These are phyloP conservation scores for Hypomesus transpacificus DNA, from an alignment of 2,113 vertebrate species.

Conservation along the genomic window DNA sequence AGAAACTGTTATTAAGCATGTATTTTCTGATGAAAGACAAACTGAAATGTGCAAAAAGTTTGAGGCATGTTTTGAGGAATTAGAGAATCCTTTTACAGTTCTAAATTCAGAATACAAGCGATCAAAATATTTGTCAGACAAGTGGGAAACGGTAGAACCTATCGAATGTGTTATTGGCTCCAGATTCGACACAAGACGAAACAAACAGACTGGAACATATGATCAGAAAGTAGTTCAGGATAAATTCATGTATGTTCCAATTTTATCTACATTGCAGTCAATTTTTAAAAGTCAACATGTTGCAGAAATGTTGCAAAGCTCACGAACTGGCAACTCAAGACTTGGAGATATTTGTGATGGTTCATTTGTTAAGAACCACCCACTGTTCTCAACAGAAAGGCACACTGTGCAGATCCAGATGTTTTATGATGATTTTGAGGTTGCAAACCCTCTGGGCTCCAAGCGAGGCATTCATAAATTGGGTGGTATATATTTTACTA, in stretches of 20 bases:
- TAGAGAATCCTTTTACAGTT: conserved; percentile 9
- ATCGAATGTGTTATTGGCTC: conserved; percentile 21
- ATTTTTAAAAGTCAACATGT: background rate
- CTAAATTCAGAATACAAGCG: conserved; percentile 21
- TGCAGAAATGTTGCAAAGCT: background rate
- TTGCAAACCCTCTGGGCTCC: background rate
- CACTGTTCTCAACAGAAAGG: conserved; percentile 8
- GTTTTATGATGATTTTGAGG: too few relatives aligned
- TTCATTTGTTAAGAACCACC: conserved; percentile 2
- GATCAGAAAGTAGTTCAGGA: conserved; percentile 18
- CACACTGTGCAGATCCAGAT: background rate
- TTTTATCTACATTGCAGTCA: conserved; percentile 1
- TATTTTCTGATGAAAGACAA: conserved; percentile 10
- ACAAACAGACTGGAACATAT: conserved; percentile 19
- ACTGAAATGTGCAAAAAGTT: conserved; percentile 10
- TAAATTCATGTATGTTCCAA: conserved; percentile 7
- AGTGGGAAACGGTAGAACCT: conserved; percentile 29
- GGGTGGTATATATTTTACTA: conserved; percentile 8
- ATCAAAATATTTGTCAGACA: conserved; percentile 18
- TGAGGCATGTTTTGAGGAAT: conserved; percentile 24
- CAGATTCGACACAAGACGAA: conserved; percentile 20
- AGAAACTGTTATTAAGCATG: background rate
- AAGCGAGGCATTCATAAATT: conserved; percentile 6
- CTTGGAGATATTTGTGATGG: conserved; percentile 3
- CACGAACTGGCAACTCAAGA: background rate